Evolutionary conservation across 2,113 vertebrate species (phyloP), one percentile per base, ranked within the genome.

Genomic region (Cyprinus carpio): DNA sequence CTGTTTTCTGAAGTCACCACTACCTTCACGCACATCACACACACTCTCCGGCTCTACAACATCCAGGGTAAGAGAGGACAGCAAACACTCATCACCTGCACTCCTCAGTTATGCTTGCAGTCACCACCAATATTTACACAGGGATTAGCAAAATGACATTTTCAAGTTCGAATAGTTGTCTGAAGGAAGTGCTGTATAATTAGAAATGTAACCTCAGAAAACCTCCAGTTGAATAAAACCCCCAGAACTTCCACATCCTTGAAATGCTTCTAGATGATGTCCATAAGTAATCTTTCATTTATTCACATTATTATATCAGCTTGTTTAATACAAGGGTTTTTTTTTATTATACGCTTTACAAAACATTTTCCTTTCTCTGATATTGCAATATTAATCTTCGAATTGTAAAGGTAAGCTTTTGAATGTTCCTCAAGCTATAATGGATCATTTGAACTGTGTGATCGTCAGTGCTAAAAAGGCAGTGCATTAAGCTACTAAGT

Each of bases 1-100:
- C 83, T 99, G 88, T 99, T 96, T 90, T 97, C 96, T 20, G 97
- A 98, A 85, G 94, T 98, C 90, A 95, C 95, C 77, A 96, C 94
- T 87, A 95, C 93, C 90, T 96, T 96, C 79, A 90, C 86, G 46
- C 97, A 97, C 0, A 85, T 99, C 82, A 96, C 93, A 11, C 97
- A 99, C 89, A 96, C 91, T 1, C 78, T 94, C 9, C 93, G 97
- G 12, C 92, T 99, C 1, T 96, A 95, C 87, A 94, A 96, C 78
- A 77, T 96, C 37, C 94, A 94, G 0, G 97, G 97, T 99, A 95
- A 96, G 91, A 8, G 82, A 23, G 51, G 11, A 16, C 67, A 18
- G 58, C 37, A 64, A 62, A 40, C 56, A 64, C 29, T 43, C 37
- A 23, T 13, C 79, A 13, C 29, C 43, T 23, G 67, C 31, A 8